Evolutionary conservation across 2,113 vertebrate genomes (phyloP).

Genomic region (Chrysemys picta): DNA sequence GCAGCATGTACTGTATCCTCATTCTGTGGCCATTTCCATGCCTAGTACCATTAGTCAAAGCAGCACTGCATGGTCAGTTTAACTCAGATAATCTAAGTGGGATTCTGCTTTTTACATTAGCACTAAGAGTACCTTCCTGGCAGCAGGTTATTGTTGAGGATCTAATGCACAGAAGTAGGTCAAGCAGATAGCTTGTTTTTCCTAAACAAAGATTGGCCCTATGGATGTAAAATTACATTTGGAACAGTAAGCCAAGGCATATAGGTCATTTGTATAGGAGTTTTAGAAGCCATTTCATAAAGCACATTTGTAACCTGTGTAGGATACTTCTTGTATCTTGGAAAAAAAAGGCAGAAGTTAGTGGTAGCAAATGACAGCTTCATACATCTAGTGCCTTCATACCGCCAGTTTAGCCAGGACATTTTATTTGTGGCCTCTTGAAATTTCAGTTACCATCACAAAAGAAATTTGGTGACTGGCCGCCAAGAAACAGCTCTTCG

Average conservation of each 20-base stretch:
- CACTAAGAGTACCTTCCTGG: neutral
- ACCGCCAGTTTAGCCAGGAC: neutral
- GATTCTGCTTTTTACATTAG: neutral
- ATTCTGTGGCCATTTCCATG: neutral
- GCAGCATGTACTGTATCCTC: rapidly evolving
- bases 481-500: neutral
- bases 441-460: neutral
- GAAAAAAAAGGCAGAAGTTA: neutral
- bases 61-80: neutral
- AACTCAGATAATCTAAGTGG: neutral
- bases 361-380: conserved; percentile 10
- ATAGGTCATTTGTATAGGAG: neutral
- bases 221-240: neutral
- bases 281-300: conserved; percentile 6
- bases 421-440: neutral
- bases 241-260: neutral
- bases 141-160: neutral
- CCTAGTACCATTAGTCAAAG: neutral
- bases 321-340: neutral
- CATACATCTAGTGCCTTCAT: neutral
- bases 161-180: neutral
- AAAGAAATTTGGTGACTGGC: neutral
- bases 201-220: neutral
- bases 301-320: neutral
- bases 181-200: neutral